Base-by-base conservation (phyloP, 2,797 vertebrate species). In the Tokudaia muenninki region DNA sequence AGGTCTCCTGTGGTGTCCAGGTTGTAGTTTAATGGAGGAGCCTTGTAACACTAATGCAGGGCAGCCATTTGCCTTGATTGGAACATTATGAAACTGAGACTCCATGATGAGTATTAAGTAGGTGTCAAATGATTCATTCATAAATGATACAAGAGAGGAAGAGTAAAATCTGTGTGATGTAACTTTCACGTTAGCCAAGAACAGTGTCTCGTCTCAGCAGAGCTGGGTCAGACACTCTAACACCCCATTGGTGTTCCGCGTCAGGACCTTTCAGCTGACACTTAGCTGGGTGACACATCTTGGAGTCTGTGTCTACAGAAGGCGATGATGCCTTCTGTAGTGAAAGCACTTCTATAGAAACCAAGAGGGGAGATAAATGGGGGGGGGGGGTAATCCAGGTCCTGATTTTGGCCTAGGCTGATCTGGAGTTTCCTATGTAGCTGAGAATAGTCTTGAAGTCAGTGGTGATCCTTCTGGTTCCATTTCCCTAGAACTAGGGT, bases 121-220 rank as follows among this genome's bases (percentile, higher is more conserved):
- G 91, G 67, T 95, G 74, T 92, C 88, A 59, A 31, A 41, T 96
- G 94, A 95, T 50, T 95, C 96, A 91, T 88, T 92, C 96, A 82
- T 88, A 88, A 90, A 61, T 55, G 92, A 63, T 84, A 57, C 47
- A 47, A 1, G 37, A 88, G 79, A 37, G 80, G 65, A 78, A 26
- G 10, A 50, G 52, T 77, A 57, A 94, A 87, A 63, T 81, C 67
- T 17, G 0, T 57, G 44, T 90, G 67, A 79, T 77, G 81, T 80
- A 26, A 91, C 88, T 37, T 86, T 1, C 87, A 44, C 1, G 11
- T 91, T 63, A 82, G 63, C 89, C 61, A 78, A 92, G 95, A 95
- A 44, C 31, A 29, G 0, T 0, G 13, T n/a, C 8, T 47, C 79
- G 10, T 92, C 91, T 75, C 65, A n/a, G 44, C 75, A 81, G 88